Evolutionary conservation across 2,797 vertebrate genomes (phyloP), one percentile per base, ranked within the genome.

Genomic region (Scomberomorus guttatus): DNA sequence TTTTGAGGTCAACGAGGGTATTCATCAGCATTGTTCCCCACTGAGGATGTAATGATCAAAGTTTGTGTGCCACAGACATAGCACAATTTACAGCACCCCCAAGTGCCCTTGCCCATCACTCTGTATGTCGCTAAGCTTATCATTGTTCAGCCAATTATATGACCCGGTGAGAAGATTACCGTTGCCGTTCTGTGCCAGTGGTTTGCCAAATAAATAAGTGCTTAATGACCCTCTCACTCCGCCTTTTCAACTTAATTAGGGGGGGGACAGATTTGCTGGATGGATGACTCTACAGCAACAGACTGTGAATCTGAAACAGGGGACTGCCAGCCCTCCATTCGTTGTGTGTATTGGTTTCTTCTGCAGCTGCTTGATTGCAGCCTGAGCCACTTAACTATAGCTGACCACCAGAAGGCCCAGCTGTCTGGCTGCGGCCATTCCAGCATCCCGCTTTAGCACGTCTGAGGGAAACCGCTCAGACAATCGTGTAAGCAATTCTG

Each of bases 131-230:
- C 82, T 69, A 56, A 72, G 85, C 89, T 91, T 86, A 91, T 90
- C 89, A 87, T 85, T 87, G 90, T 85, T 90, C 89, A 70, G 78
- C 90, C 92, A 93, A 93, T 94, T 94, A 93, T 90, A 90, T 89
- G 86, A 90, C 87, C 90, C 68, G 61, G 84, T 74, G 79, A 90
- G 82, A 85, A 82, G 85, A 90, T 91, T 89, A 84, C 72, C 59
- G 86, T 86, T 84, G 90, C 75, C 62, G 85, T 89, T 93, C 90
- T 85, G 88, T 91, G 84, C 80, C 90, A 88, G 75, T 83, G 89
- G 77, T 86, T 89, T 80, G 82, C 87, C 89, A 94, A 92, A 94
- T 94, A 93, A 94, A 94, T 91, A 93, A 91, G 86, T 89, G 89
- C 79, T 89, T 94, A 91, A 93, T 92, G 94, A 91, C 85, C 92